Base-by-base conservation (phyloP, 1,140 invertebrate genomes). In the Drosophila teissieri region DNA sequence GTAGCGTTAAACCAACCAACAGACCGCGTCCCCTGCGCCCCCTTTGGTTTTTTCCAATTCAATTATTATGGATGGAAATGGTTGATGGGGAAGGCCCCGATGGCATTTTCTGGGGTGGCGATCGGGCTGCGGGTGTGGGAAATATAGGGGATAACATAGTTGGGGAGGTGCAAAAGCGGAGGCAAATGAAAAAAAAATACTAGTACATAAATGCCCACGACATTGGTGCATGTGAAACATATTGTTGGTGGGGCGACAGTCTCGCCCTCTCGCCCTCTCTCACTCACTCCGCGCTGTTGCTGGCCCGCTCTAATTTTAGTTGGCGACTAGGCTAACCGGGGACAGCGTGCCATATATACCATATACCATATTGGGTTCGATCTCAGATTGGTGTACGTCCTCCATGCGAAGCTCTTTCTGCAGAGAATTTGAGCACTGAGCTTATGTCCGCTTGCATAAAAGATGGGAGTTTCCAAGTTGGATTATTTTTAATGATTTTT, bases 11-110 rank as follows among this genome's bases (percentile, higher is more conserved):
- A 82, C 79, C 83, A 45, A 86, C 49, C 74, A 60, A 55, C 37
- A 51, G 49, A 31, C 39, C 52, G 31, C 27, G 22, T 40, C n/a
- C n/a, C 34, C 19, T 15, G 7, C 31, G 17, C 42, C n/a, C 17
- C 62, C 58, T 58, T 42, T 61, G 83, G 48, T 73, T 72, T 86
- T 86, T 88, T 88, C 83, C 83, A 88, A 88, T 88, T 88, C 83
- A 89, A 88, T 88, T 88, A 88, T 88, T 88, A 89, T 89, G 79
- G 56, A 57, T 69, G 15, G 55, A 68, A 61, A 42, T 53, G 55
- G 42, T 34, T 27, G 10, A 19, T 31, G 19, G 60, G 15, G 15
- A n/a, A 11, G 15, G 17, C 14, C 31, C 31, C 24, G 10, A 12
- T 8, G 37, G 15, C 12, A n/a, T 22, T 12, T 15, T 22, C 3